Evolutionary conservation across 2,797 vertebrate species (phyloP), one percentile per base, ranked within the genome.

Genomic region (Enoplosus armatus): DNA sequence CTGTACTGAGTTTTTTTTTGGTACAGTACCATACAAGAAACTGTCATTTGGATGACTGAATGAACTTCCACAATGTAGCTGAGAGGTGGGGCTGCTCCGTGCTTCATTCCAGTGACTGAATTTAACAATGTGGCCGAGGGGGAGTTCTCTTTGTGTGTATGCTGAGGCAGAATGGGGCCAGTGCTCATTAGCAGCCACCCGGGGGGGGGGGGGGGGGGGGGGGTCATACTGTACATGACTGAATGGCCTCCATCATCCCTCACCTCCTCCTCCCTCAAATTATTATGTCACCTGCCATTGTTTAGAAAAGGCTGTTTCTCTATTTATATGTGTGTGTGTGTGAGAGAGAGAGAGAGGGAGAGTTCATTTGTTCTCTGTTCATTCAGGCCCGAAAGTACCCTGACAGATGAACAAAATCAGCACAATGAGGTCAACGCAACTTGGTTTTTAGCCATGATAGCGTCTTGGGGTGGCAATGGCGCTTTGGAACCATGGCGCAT

Each of bases 241-340:
- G 85, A 86, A 84, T 56, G 79, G 82, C 69, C 74, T 70, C 68
- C 70, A 77, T 70, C 81, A 45, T 20, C 67, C 76, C 58, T 20
- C 24, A n/a, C n/a, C n/a, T n/a, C 47, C 45, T 1, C 51, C 20
- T 3, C 68, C 39, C 76, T 66, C 70, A 24, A 64, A 69, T 86
- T 83, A 83, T 90, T 90, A 88, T 91, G 88, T 91, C 89, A 88
- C 85, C 84, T 85, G 77, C 80, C 72, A 87, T 91, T 91, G 84
- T 91, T 71, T 61, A 20, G 43, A 71, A 68, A 74, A 35, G 62
- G n/a, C n/a, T n/a, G n/a, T n/a, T n/a, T n/a, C n/a, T n/a, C 60
- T 78, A n/a, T 76, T 15, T 51, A 0, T 55, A 7, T 62, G 18
- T 33, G 18, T 48, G 48, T 53, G 62, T 61, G 70, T 51, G 43